Evolutionary conservation across 2,797 vertebrate species (phyloP), one percentile per base, ranked within the genome.

Genomic region (Mus minutoides): DNA sequence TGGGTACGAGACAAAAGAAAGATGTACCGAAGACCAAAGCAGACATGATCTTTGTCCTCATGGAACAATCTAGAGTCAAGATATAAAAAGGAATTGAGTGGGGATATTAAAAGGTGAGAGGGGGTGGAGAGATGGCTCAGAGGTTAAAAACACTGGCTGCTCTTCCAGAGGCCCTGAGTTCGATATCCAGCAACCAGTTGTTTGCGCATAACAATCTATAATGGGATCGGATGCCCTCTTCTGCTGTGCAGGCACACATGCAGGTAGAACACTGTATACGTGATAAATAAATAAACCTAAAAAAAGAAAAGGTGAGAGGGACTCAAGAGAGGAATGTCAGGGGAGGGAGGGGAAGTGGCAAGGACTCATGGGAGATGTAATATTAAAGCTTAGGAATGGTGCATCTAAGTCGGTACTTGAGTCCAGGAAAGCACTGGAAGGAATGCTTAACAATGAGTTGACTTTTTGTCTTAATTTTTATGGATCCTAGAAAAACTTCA

Each of bases 401-500:
- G 8, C 16, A 2, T 19, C 29, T 37, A 31, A 64, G 2, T 14
- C n/a, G 1, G 40, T 84, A 43, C 31, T 37, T 88, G 85, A 87
- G 13, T 34, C 29, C 4, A 52, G 60, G 58, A n/a, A 93, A 84
- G 56, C 40, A 79, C 49, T 2, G 22, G 31, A 87, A 85, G 56
- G 64, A 60, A 89, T 21, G 14, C 21, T 78, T 91, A 46, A 88
- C 84, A 76, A 37, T 49, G 40, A 89, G 34, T 49, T 95, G n/a
- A 58, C 29, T 75, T 97, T 58, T 22, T 22, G 19, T 58, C 56
- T 58, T 58, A 7, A 8, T 58, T 22, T 58, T 95, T 78, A 93
- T 96, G 97, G 96, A 96, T 95, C 67, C 34, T 10, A 14, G 79
- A 26, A 83, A 97, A 95, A 77, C 69, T 96, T 94, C 49, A 96